A percentile compares a stretch with the other conserved stretches of the same genome.
These are phyloP conservation scores for Diceros bicornis DNA, from an alignment of 2,797 vertebrate species.

Conservation along the genomic window DNA sequence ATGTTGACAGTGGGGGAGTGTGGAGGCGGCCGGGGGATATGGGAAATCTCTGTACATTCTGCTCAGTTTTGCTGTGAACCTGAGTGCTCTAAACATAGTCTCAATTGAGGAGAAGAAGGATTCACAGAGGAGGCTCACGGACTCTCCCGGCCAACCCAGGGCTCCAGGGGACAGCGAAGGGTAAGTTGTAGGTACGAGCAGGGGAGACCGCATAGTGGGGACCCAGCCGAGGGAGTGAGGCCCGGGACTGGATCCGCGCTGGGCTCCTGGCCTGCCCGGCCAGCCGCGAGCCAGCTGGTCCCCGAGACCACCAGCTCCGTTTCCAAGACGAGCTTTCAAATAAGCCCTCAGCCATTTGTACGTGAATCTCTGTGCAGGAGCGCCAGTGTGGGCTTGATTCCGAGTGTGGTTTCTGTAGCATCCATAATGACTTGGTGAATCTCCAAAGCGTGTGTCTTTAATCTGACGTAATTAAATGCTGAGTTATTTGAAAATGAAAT, in stretches of 20 bases:
- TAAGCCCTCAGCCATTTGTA: rapidly evolving
- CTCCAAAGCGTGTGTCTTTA: not conserved
- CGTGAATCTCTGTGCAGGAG: rapidly evolving
- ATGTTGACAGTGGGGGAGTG: no score
- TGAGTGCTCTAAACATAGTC: not conserved
- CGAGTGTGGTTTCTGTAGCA: rapidly evolving
- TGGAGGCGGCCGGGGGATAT: not conserved
- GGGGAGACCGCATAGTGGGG: rapidly evolving
- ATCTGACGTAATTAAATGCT: not conserved
- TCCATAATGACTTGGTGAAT: not conserved
- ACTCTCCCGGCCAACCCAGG: rapidly evolving
- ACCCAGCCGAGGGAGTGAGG: not conserved
- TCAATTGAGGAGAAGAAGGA: not conserved
- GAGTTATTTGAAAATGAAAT: not conserved
- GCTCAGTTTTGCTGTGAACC: not conserved
- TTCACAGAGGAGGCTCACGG: not conserved
- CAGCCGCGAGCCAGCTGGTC: rapidly evolving
- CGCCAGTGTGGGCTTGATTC: rapidly evolving
- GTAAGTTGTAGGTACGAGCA: rapidly evolving
- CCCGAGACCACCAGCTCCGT: rapidly evolving
- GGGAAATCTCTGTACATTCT: no score
- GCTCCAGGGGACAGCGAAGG: not conserved
- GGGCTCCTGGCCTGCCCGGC: not conserved
- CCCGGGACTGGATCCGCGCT: rapidly evolving
- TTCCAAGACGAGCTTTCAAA: not conserved